These are phyloP conservation scores for Centropus bengalensis DNA, from an alignment of 2,113 vertebrate species.

Conservation along the genomic window DNA sequence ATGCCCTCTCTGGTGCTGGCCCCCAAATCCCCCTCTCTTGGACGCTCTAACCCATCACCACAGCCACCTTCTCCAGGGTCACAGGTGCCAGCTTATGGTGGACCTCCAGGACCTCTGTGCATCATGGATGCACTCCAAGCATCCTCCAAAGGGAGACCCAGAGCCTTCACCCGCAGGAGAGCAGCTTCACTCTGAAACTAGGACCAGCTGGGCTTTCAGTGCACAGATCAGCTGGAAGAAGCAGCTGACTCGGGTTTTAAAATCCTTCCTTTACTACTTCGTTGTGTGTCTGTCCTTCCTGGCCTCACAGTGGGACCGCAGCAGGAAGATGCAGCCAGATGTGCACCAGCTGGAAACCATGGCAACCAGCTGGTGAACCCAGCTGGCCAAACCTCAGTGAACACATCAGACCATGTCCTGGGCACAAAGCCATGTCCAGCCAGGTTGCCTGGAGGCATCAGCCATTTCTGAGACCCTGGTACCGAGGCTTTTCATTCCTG, in stretches of 20 bases:
- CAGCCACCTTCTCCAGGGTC: too few species aligned
- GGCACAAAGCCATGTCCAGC: not conserved
- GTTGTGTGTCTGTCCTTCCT: not conserved
- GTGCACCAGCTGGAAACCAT: not conserved
- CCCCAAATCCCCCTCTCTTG: too few species aligned
- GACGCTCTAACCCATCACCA: too few species aligned
- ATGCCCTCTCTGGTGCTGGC: too few species aligned
- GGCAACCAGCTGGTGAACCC: not conserved
- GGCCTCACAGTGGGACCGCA: not conserved
- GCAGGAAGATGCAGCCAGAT: not conserved
- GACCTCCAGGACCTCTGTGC: too few species aligned
- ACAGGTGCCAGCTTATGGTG: too few species aligned
- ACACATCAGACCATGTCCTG: not conserved
- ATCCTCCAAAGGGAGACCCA: rapidly evolving
- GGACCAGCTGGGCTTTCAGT: not conserved
- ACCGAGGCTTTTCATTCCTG: not conserved
- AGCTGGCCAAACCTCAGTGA: not conserved
- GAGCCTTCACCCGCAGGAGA: not conserved
- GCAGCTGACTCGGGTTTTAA: not conserved
- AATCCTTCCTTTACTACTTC: not conserved
- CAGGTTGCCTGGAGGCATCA: not conserved
- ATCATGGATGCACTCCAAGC: too few species aligned
- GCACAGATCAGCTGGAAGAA: not conserved
- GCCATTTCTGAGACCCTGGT: not conserved
- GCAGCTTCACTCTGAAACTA: not conserved